phyloP scores from a whole-genome alignment of 2,888 invertebrate genomes.

The Exocentrus adspersus region DNA sequence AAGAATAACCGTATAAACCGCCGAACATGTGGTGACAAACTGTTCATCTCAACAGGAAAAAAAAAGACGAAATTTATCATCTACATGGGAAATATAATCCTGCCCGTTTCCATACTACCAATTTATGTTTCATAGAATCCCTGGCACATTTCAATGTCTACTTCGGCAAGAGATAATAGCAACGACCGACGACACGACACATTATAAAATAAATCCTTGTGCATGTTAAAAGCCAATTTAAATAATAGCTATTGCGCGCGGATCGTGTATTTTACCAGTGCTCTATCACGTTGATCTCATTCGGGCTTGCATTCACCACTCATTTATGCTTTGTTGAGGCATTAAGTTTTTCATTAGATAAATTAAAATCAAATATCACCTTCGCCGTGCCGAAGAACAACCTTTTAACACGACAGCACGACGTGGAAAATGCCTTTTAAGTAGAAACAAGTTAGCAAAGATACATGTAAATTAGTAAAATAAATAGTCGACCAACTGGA shows the following conservation, averaged over 20 bases:
- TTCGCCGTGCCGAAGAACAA: slow-evolving; percentile 5
- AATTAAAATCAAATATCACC: slow-evolving; percentile 36
- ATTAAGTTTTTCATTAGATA: slow-evolving; percentile 37
- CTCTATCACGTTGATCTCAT: slow-evolving; percentile 43
- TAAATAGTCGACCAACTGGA: no score
- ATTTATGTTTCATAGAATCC: slow-evolving; percentile 14
- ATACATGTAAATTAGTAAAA: no score
- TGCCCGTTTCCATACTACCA: neutral
- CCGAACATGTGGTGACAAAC: neutral
- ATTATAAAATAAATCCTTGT: slow-evolving; percentile 26
- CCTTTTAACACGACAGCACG: slow-evolving; percentile 1
- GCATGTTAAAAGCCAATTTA: slow-evolving; percentile 35
- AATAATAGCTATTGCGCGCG: slow-evolving; percentile 30
- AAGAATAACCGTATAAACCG: no score
- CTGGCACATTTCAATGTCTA: slow-evolving; percentile 14
- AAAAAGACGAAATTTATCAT: neutral
- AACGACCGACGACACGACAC: slow-evolving; percentile 22
- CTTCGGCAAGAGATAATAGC: slow-evolving; percentile 10
- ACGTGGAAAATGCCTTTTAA: neutral
- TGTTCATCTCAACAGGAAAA: neutral
- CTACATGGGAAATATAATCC: neutral
- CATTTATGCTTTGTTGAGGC: slow-evolving; percentile 32
- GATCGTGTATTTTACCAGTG: slow-evolving; percentile 35
- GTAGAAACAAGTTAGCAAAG: neutral
- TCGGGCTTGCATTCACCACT: slow-evolving; percentile 32